Conservation (phyloP, 2,888 invertebrate genomes). For the Hanleya hanleyi region DNA sequence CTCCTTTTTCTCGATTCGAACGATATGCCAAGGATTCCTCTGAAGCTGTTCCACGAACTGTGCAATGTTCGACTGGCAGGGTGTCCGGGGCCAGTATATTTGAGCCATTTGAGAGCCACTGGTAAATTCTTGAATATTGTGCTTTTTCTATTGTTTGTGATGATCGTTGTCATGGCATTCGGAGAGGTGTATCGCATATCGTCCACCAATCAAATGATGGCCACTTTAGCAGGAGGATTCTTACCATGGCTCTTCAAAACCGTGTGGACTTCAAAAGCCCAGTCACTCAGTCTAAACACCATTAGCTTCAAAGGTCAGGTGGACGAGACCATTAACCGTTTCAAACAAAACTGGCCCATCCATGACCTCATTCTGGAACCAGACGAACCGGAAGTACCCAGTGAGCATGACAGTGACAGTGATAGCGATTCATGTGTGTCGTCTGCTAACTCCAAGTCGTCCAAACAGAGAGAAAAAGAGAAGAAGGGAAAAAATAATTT, state of each 20-base stretch:
- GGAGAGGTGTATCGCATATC: constrained; percentile 66
- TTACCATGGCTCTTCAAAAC: constrained; percentile 68
- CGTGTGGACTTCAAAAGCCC: constrained; percentile 64
- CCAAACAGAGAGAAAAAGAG: no score
- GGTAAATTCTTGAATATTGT: constrained; percentile 68
- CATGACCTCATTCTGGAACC: constrained; percentile 60
- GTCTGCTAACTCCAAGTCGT: neutral
- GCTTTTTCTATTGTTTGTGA: constrained; percentile 66
- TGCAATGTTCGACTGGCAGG: constrained; percentile 67
- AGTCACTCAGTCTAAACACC: constrained; percentile 67
- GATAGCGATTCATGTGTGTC: neutral
- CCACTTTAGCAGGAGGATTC: constrained; percentile 67
- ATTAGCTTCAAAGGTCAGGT: constrained; percentile 69
- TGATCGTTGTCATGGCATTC: constrained; percentile 69
- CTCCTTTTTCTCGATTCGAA: constrained; percentile 67
- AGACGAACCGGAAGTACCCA: constrained; percentile 17
- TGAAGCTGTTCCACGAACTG: constrained; percentile 62
- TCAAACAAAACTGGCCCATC: constrained; percentile 68
- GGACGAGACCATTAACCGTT: constrained; percentile 64
- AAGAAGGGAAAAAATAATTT: neutral
- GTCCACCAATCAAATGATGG: constrained; percentile 67
- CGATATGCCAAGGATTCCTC: constrained; percentile 68
- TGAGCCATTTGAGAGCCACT: constrained; percentile 64
- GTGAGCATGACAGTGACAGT: neutral
- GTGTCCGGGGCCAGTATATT: constrained; percentile 68